Base-by-base conservation (phyloP, 2,797 vertebrate genomes). In the Onychomys arenicola region DNA sequence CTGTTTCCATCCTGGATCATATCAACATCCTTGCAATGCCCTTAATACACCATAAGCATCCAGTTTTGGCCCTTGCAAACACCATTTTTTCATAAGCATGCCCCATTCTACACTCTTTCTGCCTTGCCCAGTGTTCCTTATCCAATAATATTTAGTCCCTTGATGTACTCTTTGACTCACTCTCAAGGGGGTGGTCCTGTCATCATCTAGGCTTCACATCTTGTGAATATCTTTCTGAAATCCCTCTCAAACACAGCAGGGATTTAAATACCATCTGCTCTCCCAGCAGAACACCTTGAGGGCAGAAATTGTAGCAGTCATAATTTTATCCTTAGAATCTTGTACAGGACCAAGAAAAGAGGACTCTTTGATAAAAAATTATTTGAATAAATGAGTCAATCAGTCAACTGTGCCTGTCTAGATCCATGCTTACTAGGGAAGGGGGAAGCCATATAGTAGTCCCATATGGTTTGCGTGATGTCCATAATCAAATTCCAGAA, bases 351-450 rank as follows among this genome's bases (percentile, higher is more conserved):
- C 43, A 67, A 25, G 67, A 55, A 90, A 94, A 85, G 37, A 63
- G 59, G 6, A 89, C n/a, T 90, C 87, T 61, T 90, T 40, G 78
- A 55, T 67, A 73, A 90, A 91, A 91, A 71, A 14, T 7, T 10
- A 93, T 81, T 83, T 65, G 37, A 96, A 87, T 89, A 75, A 73
- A 77, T 82, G 16, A 83, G 82, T 91, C 19, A 82, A 13, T 81
- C 76, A 86, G 10, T 88, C 80, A 86, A 3, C 19, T 67, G 40
- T 76, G 43, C 17, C 43, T 46, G 14, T 77, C 71, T 57, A 75
- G 13, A 83, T 10, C 37, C 52, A 85, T 57, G 23, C 14, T 87
- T 97, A 80, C 46, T 63, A 37, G n/a, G 77, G 87, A 11, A 12
- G 75, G 89, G 86, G 71, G 34, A 83, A 86, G n/a, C 46, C 29